Conservation (phyloP, 1,140 invertebrate genomes). For the Rhagoletis pomonella region DNA sequence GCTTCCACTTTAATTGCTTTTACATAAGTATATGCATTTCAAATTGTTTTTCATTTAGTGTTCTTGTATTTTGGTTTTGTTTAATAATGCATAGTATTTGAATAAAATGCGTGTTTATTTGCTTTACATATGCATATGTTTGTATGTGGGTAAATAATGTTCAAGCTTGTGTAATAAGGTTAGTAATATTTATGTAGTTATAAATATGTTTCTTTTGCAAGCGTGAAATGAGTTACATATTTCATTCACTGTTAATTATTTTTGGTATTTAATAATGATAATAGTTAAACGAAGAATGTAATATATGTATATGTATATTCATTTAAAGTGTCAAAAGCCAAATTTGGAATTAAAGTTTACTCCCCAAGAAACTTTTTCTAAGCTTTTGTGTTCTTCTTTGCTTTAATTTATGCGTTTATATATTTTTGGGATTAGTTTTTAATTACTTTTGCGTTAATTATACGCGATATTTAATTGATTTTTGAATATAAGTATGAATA, state of each 20-base stretch:
- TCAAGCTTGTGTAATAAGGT: neutral
- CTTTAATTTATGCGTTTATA: neutral
- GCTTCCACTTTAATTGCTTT: no score
- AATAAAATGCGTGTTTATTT: no score
- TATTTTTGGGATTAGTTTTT: neutral
- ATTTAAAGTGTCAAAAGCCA: neutral
- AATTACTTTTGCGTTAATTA: neutral
- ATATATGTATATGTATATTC: neutral
- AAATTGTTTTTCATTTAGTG: no score
- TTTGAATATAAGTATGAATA: neutral
- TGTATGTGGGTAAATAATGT: no score
- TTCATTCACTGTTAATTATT: neutral
- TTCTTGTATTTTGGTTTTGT: no score
- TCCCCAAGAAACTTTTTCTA: slow-evolving; percentile 19
- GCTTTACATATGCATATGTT: no score
- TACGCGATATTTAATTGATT: neutral
- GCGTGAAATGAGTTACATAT: neutral
- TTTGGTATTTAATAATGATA: slow-evolving; percentile 50
- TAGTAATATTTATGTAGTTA: neutral
- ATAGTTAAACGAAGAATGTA: neutral
- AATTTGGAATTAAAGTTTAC: neutral
- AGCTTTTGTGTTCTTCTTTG: neutral
- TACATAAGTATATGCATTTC: no score
- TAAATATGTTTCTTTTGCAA: neutral
- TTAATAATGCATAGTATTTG: no score